Evolutionary conservation across 2,888 invertebrate genomes (phyloP), one percentile per base, ranked within the genome.

Genomic region (Tipula lateralis): DNA sequence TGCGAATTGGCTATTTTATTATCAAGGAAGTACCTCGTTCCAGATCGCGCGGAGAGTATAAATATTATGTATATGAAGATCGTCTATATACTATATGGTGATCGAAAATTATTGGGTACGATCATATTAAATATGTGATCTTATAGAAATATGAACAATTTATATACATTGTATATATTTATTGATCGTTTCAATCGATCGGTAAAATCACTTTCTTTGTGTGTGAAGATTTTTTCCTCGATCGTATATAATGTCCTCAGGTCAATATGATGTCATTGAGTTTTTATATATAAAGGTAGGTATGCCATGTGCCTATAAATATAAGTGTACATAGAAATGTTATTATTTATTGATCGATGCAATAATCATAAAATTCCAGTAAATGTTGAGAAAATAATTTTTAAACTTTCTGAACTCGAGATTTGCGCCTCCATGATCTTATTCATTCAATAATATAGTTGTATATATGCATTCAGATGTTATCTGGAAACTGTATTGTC

Each of bases 1-100:
- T 66, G 66, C 66, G 66, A 66, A 66, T 66, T 66, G 66, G 66
- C 66, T 66, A 66, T 66, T 66, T n/a, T 66, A 66, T 66, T 66
- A 66, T 66, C 24, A 66, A 66, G 66, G 66, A 66, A 66, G 24
- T 66, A 24, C 13, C 3, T 19, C 9, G 19, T 7, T 9, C 4
- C 24, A 7, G 44, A 44, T n/a, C 44, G n/a, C 44, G 44, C 44
- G n/a, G n/a, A n/a, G n/a, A n/a, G n/a, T n/a, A 44, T 44, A 36
- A 12, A 36, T 9, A 36, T 36, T 32, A 32, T 2, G 32, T 32
- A 9, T 12, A 36, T 36, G 12, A 1, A 50, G 44, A 50, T n/a
- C n/a, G 16, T 50, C 16, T 16, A 6, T 50, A 50, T 50, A 16
- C 7, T 7, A 44, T 16, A 44, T 44, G 24, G 6, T 66, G 66